Evolutionary conservation across 2,888 invertebrate genomes (phyloP).

Genomic region (Dasypogon diadema): DNA sequence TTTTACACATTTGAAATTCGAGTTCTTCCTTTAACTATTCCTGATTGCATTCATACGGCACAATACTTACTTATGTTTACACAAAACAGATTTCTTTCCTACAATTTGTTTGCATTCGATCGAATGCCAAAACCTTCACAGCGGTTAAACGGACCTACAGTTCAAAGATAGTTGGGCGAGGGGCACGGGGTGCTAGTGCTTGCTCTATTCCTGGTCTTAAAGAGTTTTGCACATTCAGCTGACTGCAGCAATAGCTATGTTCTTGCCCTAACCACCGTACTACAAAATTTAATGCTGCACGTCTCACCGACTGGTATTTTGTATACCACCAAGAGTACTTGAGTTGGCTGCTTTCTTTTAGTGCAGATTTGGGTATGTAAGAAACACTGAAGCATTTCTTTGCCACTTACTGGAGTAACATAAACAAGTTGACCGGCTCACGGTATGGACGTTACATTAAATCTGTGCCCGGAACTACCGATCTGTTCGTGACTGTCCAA

Average conservation of each 20-base stretch:
- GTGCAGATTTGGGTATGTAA: constrained; percentile 22
- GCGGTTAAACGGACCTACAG: neutral
- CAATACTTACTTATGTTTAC: neutral
- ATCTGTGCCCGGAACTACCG: neutral
- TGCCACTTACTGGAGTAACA: constrained; percentile 28
- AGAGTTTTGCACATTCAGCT: constrained; percentile 9
- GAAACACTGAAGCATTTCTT: constrained; percentile 29
- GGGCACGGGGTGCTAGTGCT: neutral
- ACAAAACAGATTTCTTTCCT: neutral
- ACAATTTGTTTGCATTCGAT: constrained; percentile 20
- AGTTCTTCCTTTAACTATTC: constrained; percentile 2
- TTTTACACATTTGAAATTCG: constrained; percentile 9
- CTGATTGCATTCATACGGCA: neutral
- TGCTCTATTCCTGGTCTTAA: neutral
- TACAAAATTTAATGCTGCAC: neutral
- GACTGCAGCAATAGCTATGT: neutral
- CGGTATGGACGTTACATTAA: constrained; percentile 18
- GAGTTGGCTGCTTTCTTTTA: neutral
- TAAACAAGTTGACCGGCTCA: constrained; percentile 46
- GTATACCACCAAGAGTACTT: neutral
- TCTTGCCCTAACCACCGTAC: neutral
- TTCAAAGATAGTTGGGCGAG: neutral
- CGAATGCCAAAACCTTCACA: constrained; percentile 15
- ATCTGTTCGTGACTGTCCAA: constrained; percentile 20
- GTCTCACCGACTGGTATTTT: constrained; percentile 1